Conservation (phyloP, 2,797 vertebrate species). For the Periophthalmus magnuspinnatus region DNA sequence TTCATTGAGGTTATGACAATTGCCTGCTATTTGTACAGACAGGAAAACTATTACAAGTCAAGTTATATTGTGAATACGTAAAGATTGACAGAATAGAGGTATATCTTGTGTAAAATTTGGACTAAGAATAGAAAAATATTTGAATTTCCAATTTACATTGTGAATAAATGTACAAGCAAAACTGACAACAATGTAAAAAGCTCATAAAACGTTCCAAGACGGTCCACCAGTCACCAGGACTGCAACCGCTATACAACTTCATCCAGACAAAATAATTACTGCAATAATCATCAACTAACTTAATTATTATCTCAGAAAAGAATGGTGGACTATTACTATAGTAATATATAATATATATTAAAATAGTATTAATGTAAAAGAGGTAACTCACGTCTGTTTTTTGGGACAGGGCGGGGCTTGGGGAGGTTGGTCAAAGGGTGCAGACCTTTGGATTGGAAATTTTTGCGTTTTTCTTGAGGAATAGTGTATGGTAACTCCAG, state of each 20-base stretch:
- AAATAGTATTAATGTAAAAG: not conserved
- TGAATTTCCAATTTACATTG: not conserved
- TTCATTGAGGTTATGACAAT: no score
- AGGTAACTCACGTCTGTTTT: constrained; percentile 82
- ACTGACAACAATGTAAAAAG: not conserved
- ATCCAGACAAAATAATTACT: no score
- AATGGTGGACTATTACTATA: not conserved
- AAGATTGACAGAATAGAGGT: no score
- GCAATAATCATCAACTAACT: no score
- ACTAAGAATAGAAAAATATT: not conserved
- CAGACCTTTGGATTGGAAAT: constrained; percentile 84
- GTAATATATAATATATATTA: no score
- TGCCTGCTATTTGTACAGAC: no score
- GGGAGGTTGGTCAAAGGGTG: constrained; percentile 75
- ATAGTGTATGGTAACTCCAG: constrained; percentile 89
- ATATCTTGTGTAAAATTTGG: no score
- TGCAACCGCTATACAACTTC: no score
- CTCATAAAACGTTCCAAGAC: no score
- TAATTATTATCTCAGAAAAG: not conserved
- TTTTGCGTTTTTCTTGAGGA: constrained; percentile 88
- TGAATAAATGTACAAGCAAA: not conserved
- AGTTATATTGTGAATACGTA: no score
- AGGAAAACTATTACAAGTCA: no score
- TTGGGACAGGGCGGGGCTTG: constrained; percentile 85
- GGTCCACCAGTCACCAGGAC: no score